Conservation (phyloP, 2,888 invertebrate genomes). For the Drosophila nr. perissopoda region DNA sequence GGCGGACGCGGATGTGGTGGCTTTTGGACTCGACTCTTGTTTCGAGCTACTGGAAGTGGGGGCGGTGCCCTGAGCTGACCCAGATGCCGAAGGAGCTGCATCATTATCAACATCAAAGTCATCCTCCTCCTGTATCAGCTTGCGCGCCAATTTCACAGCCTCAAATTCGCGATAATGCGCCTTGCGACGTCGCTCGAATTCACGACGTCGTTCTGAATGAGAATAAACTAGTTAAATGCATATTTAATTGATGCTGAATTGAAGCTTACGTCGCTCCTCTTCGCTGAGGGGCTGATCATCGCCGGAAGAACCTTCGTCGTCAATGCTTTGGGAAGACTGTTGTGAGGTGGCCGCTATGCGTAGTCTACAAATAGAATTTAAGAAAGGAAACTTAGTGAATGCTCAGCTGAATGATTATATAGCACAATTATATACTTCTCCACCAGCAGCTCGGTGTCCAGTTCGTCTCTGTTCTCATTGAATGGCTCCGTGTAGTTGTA, state of each 20-base stretch:
- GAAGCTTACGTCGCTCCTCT: constrained; percentile 86
- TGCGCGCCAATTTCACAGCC: constrained; percentile 95
- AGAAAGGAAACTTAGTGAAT: neutral
- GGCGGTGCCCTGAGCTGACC: constrained; percentile 39
- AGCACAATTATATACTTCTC: constrained; percentile 87
- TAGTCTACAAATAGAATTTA: constrained; percentile 67
- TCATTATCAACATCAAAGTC: constrained; percentile 88
- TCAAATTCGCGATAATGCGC: constrained; percentile 99
- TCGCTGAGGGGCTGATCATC: constrained; percentile 88
- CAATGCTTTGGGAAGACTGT: constrained; percentile 84
- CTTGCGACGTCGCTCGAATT: constrained; percentile 97
- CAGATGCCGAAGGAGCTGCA: constrained; percentile 41
- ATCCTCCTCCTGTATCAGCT: constrained; percentile 95
- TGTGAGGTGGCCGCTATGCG: constrained; percentile 83
- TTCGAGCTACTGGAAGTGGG: constrained; percentile 56
- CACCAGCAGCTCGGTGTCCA: constrained; percentile 90
- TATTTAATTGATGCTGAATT: neutral
- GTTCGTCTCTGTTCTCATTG: constrained; percentile 86
- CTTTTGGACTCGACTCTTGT: constrained; percentile 46
- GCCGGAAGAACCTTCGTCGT: constrained; percentile 86
- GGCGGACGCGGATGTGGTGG: constrained; percentile 57
- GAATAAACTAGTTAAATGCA: neutral
- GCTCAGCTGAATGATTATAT: neutral
- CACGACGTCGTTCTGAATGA: constrained; percentile 88
- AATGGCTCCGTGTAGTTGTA: constrained; percentile 88